A percentile compares a stretch with the other conserved stretches of the same genome.
phyloP scores from a whole-genome alignment of 1,140 invertebrate genomes.

The Leptinotarsa undecemlineata region DNA sequence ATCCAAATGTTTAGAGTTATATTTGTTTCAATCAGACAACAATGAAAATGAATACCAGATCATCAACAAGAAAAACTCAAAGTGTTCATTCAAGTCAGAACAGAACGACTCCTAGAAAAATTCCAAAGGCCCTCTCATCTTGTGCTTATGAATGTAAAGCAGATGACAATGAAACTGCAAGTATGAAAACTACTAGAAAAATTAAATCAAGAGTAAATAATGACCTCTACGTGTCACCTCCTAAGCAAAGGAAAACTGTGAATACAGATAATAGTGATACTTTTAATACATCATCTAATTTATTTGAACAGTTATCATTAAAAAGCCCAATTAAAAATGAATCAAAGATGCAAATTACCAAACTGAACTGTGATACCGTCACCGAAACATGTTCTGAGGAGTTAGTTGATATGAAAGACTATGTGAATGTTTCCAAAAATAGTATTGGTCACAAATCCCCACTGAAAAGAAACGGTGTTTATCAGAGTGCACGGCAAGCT shows the following conservation, averaged over 20 bases:
- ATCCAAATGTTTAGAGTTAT: too few relatives aligned
- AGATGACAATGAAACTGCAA: neutral
- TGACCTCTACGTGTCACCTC: slow-evolving; percentile 41
- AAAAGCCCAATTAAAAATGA: slow-evolving; percentile 39
- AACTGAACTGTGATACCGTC: slow-evolving; percentile 26
- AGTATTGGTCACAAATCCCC: neutral
- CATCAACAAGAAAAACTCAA: slow-evolving; percentile 14
- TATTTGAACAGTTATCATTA: slow-evolving; percentile 42
- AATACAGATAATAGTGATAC: slow-evolving; percentile 26
- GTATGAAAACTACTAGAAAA: slow-evolving; percentile 32
- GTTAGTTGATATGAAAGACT: slow-evolving; percentile 24
- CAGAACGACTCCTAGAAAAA: neutral
- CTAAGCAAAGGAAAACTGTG: slow-evolving; percentile 45
- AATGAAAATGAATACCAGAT: slow-evolving; percentile 21
- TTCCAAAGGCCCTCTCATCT: neutral
- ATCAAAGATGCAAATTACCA: neutral
- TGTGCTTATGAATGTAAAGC: neutral
- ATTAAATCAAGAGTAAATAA: slow-evolving; percentile 21
- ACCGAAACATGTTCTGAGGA: slow-evolving; percentile 28
- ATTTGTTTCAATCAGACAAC: neutral
- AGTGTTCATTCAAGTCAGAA: neutral
- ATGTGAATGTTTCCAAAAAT: slow-evolving; percentile 10
- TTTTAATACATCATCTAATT: slow-evolving; percentile 42
- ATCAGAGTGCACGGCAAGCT: slow-evolving; percentile 64
- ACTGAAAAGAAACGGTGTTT: slow-evolving; percentile 45